phyloP scores from a whole-genome alignment of 1,140 invertebrate genomes.

The Trypoxylus dichotomus region DNA sequence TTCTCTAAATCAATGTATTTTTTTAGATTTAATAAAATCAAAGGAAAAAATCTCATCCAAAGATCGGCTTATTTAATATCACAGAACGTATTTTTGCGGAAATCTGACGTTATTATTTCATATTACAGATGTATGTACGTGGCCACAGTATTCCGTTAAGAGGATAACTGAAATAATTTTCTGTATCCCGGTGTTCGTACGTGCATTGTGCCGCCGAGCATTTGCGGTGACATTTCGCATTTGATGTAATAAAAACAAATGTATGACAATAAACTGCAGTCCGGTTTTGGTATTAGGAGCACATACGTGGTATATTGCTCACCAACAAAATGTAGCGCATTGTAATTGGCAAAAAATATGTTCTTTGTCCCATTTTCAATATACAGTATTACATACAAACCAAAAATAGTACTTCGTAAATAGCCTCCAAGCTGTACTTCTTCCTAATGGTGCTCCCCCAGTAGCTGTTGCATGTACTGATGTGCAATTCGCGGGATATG shows the following conservation, averaged over 20 bases:
- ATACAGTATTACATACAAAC: not conserved
- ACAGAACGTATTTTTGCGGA: not conserved
- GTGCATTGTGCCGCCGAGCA: not conserved
- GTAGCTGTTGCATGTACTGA: too few species aligned
- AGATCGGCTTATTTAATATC: too few species aligned
- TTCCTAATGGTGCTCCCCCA: too few species aligned
- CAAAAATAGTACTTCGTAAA: not conserved
- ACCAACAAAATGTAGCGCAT: not conserved
- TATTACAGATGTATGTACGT: not conserved
- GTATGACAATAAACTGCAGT: not conserved
- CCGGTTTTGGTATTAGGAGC: slow-evolving; percentile 12
- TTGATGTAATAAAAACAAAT: slow-evolving; percentile 23
- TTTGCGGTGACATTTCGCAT: slow-evolving; percentile 14
- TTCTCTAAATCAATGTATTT: too few species aligned
- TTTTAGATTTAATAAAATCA: too few species aligned
- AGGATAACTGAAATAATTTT: not conserved
- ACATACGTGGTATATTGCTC: not conserved
- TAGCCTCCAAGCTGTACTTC: not conserved
- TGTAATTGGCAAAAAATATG: not conserved
- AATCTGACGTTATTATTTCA: not conserved
- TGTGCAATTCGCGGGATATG: too few species aligned
- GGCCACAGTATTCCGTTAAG: not conserved
- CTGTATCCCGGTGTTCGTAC: not conserved
- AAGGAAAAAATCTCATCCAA: too few species aligned
- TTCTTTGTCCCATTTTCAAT: not conserved